phyloP scores from a whole-genome alignment of 2,113 vertebrate genomes.

The Vicugna pacos region DNA sequence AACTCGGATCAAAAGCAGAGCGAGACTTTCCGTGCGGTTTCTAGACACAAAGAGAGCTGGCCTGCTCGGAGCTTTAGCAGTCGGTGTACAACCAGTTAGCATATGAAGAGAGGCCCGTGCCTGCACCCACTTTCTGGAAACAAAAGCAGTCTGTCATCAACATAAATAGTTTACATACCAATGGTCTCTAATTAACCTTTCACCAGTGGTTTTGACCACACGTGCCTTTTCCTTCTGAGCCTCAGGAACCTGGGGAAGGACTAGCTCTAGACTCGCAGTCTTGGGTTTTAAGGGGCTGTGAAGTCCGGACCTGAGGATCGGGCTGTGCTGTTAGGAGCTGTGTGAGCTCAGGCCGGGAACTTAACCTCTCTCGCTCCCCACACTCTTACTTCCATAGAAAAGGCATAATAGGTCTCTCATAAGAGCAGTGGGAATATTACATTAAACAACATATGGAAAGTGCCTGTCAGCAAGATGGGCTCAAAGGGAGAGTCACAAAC shows the following conservation, averaged over 20 bases:
- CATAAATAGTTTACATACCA: conserved; percentile 2
- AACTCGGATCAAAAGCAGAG: neutral
- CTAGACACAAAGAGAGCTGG: neutral
- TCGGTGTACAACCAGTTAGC: conserved; percentile 26
- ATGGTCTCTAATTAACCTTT: conserved; percentile 19
- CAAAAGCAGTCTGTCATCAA: conserved; percentile 15
- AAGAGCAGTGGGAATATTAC: neutral
- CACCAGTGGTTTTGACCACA: neutral
- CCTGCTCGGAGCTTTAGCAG: neutral
- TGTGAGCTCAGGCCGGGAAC: neutral
- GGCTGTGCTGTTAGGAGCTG: neutral
- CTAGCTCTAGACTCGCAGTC: neutral
- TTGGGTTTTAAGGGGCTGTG: neutral
- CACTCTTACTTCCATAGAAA: neutral
- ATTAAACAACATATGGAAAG: neutral
- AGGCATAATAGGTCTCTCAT: neutral
- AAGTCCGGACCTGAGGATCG: neutral
- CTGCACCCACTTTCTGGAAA: conserved; percentile 65
- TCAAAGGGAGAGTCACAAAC: neutral
- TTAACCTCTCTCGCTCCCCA: neutral
- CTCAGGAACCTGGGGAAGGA: neutral
- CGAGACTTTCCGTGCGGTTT: neutral
- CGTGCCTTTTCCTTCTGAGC: neutral
- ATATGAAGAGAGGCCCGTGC: neutral
- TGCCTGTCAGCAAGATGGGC: neutral